Evolutionary conservation across 2,113 vertebrate species (phyloP).

Genomic region (Ceyx margarethae): DNA sequence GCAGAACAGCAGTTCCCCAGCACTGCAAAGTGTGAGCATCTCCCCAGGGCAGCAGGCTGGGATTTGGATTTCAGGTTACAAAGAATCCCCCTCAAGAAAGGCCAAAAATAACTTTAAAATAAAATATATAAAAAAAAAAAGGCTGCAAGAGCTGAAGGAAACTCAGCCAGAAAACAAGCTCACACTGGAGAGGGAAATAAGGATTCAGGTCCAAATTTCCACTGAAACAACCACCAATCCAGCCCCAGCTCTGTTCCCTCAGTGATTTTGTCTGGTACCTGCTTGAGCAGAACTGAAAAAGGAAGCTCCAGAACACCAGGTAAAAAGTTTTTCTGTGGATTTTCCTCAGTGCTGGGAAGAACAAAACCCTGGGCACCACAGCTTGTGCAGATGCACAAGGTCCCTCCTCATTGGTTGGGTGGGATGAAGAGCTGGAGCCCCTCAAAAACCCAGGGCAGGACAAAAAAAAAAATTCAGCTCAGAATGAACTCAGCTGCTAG

Average conservation of each 20-base stretch:
- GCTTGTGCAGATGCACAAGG: neutral
- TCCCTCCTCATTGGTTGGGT: neutral
- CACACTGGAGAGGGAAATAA: neutral
- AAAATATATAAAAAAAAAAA: neutral
- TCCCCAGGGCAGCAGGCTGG: neutral
- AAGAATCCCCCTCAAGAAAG: neutral
- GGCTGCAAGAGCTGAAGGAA: neutral
- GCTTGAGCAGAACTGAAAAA: neutral
- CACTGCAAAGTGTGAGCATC: neutral
- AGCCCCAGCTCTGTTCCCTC: neutral
- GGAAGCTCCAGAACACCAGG: neutral
- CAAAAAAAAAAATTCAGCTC: neutral
- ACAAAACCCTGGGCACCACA: neutral
- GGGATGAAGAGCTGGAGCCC: neutral
- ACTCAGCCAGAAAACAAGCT: neutral
- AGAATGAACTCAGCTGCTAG: neutral
- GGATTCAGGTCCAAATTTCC: slow-evolving; percentile 3
- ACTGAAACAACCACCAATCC: neutral
- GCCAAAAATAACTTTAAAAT: neutral
- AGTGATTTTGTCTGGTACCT: neutral
- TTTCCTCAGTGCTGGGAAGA: neutral
- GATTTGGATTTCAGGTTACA: neutral
- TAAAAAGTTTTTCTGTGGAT: neutral
- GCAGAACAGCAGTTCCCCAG: neutral
- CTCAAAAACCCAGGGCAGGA: neutral